phyloP scores from a whole-genome alignment of 2,113 vertebrate species.

The Heptranchias perlo region DNA sequence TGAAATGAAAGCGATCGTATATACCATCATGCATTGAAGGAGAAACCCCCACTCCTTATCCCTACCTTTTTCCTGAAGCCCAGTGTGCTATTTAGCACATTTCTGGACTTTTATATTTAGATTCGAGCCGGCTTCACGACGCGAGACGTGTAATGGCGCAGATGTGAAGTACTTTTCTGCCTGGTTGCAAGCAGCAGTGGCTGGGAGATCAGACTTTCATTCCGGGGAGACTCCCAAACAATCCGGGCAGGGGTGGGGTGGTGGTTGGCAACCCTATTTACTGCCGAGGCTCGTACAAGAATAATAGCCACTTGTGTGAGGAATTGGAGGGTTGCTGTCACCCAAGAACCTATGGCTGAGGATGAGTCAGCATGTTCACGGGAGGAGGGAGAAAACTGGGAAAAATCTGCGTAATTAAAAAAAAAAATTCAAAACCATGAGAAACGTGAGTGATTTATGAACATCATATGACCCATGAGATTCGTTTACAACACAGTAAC shows the following conservation, averaged over 20 bases:
- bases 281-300: background rate
- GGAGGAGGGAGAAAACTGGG: background rate
- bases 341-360: background rate
- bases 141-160: no score
- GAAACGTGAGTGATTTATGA: background rate
- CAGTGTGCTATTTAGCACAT: background rate
- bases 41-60: background rate
- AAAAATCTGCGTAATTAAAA: background rate
- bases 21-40: background rate
- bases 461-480: background rate
- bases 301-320: background rate
- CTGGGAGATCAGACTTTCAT: no score
- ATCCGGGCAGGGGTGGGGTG: no score
- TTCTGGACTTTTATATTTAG: constrained; percentile 3
- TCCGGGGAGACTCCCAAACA: background rate
- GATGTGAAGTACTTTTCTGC: background rate
- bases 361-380: background rate
- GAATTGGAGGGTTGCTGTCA: background rate
- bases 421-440: background rate
- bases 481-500: background rate
- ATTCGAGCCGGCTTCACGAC: background rate
- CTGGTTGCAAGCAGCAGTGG: background rate
- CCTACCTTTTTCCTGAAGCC: background rate
- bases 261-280: background rate
- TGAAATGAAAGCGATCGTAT: background rate